Evolutionary conservation across 2,797 vertebrate species (phyloP).

Genomic region (Columba guinea): DNA sequence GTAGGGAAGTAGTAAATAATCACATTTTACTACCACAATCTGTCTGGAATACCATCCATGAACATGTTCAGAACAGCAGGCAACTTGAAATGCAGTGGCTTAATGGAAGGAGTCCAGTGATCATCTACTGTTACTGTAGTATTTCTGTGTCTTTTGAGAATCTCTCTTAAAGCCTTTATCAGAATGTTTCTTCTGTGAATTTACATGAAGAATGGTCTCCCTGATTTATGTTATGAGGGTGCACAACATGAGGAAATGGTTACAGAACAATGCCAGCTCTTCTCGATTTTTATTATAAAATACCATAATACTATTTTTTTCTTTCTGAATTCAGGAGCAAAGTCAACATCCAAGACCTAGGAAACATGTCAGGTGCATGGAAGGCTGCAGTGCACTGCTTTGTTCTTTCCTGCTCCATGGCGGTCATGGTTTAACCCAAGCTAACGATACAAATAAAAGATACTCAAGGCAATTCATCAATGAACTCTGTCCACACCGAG

Average conservation of each 20-base stretch:
- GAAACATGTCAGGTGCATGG: neutral
- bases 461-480: no score
- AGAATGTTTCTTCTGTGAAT: neutral
- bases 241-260: neutral
- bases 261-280: neutral
- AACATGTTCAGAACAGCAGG: neutral
- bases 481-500: no score
- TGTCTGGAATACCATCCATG: neutral
- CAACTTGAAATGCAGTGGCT: neutral
- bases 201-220: neutral
- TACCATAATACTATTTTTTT: neutral
- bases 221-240: neutral
- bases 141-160: neutral
- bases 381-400: neutral
- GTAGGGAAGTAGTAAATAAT: neutral
- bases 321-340: neutral
- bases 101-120: neutral
- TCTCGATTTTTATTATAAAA: neutral
- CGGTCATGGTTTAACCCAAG: no score
- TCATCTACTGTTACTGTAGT: neutral
- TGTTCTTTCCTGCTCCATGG: rapidly evolving
- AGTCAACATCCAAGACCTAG: neutral
- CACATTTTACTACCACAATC: neutral
- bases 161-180: neutral
- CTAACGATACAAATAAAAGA: no score